phyloP scores from a whole-genome alignment of 2,113 vertebrate species.

The Centrocercus urophasianus region DNA sequence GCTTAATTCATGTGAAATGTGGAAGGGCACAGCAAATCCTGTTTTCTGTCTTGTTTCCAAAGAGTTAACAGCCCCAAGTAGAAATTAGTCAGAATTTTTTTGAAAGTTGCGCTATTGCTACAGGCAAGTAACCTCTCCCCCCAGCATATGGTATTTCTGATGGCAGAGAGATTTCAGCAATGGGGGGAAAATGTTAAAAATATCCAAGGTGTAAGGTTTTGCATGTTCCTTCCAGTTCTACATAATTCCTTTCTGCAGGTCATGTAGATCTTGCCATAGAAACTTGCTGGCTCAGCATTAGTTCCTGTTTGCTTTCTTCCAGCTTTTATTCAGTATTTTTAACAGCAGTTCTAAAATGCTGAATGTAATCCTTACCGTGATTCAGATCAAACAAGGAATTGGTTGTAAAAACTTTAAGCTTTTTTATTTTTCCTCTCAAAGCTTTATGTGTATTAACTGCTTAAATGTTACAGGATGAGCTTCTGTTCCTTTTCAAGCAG shows the following conservation, averaged over 20 bases:
- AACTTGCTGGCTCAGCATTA: background rate
- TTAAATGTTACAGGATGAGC: background rate
- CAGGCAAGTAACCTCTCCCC: background rate
- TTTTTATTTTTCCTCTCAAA: background rate
- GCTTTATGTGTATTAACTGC: background rate
- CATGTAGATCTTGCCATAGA: background rate
- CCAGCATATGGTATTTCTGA: background rate
- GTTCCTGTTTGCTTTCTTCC: background rate
- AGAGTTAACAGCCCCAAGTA: background rate
- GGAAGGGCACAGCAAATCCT: background rate
- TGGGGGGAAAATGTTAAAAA: background rate
- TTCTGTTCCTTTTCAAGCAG: background rate
- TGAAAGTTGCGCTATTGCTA: background rate
- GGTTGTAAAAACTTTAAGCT: background rate
- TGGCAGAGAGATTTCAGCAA: background rate
- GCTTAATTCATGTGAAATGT: background rate
- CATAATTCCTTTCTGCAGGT: background rate
- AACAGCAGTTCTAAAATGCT: background rate
- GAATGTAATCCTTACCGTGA: background rate
- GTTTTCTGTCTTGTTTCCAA: background rate
- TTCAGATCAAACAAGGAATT: background rate
- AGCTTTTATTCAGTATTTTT: background rate
- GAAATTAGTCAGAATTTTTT: background rate
- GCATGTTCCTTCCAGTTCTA: background rate
- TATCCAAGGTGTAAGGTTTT: background rate